phyloP scores from a whole-genome alignment of 2,888 invertebrate species.

The Biston betularia region DNA sequence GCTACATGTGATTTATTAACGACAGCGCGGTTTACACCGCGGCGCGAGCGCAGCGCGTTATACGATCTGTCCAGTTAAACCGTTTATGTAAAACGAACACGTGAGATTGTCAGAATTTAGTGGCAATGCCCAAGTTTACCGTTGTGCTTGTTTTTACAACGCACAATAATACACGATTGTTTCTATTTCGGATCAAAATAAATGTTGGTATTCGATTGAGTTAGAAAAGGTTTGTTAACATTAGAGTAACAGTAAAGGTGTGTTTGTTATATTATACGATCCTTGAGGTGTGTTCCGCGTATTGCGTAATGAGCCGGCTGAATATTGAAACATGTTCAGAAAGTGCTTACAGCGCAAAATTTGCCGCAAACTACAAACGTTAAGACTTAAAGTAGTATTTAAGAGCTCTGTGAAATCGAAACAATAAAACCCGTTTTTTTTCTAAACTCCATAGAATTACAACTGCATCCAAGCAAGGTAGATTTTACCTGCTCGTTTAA shows the following conservation, averaged over 20 bases:
- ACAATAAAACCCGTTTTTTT: constrained; percentile 60
- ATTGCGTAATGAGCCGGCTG: constrained; percentile 27
- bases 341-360: constrained; percentile 16
- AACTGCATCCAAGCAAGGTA: constrained; percentile 63
- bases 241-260: constrained; percentile 17
- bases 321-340: constrained; percentile 18
- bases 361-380: constrained; percentile 26
- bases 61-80: constrained; percentile 49
- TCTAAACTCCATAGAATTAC: constrained; percentile 54
- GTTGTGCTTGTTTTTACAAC: constrained; percentile 63
- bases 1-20: constrained; percentile 70
- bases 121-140: constrained; percentile 55
- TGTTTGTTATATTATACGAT: constrained; percentile 20
- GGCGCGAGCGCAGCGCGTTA: constrained; percentile 50
- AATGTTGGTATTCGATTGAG: constrained; percentile 49
- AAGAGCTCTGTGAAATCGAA: constrained; percentile 31
- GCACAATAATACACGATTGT: constrained; percentile 59
- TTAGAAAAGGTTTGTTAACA: constrained; percentile 40
- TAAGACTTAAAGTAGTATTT: constrained; percentile 12
- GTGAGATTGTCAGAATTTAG: constrained; percentile 44
- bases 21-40: constrained; percentile 66
- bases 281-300: constrained; percentile 16
- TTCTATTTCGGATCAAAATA: constrained; percentile 54
- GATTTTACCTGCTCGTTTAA: constrained; percentile 73
- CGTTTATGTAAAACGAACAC: constrained; percentile 59